Base-by-base conservation (phyloP, 2,888 invertebrate species). In the Ormyrus rosae region DNA sequence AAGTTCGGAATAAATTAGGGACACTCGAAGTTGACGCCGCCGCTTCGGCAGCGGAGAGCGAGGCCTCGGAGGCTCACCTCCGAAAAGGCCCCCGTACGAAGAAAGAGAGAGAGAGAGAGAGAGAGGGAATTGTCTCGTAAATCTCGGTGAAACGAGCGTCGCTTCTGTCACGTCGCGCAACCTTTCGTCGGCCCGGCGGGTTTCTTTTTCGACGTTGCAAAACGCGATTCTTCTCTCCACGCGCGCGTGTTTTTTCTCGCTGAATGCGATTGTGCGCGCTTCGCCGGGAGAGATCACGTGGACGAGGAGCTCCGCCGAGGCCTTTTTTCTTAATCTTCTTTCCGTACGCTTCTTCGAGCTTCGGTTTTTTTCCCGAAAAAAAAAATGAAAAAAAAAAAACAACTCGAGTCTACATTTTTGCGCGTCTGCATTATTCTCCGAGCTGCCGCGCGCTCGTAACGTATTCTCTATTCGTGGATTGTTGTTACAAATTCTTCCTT, bases 71-170 rank as follows among this genome's bases (percentile, higher is more conserved):
- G 34, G 34, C 34, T 34, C 34, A 34, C 34, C 34, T 34, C 34
- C 34, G 34, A 34, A 34, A 34, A 34, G 34, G 34, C 34, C 34
- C 34, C 34, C 34, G 34, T 34, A 34, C 34, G 34, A 34, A 34
- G 34, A 34, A 9, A 65, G 65, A 50, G 13, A 67, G 46, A 69
- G 13, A 69, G 11, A 58, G 10, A 50, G 58, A 67, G 58, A 77
- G 70, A 56, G 53, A n/a, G 58, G 58, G 69, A 75, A 80, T 82
- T 84, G 84, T 85, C 86, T 86, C 85, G 83, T 85, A 87, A 87
- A 86, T 87, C 85, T 84, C 81, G 71, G 58, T 77, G 82, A 83
- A 84, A 85, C 81, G 75, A 82, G 78, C 76, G 82, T 84, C 84
- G 83, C 79, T 83, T 84, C 83, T 84, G 83, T 83, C 81, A 82